Percentiles rank a stretch among this genome's conserved stretches.
phyloP scores from a whole-genome alignment of 1,140 invertebrate genomes.

The Cotesia vestalis region DNA sequence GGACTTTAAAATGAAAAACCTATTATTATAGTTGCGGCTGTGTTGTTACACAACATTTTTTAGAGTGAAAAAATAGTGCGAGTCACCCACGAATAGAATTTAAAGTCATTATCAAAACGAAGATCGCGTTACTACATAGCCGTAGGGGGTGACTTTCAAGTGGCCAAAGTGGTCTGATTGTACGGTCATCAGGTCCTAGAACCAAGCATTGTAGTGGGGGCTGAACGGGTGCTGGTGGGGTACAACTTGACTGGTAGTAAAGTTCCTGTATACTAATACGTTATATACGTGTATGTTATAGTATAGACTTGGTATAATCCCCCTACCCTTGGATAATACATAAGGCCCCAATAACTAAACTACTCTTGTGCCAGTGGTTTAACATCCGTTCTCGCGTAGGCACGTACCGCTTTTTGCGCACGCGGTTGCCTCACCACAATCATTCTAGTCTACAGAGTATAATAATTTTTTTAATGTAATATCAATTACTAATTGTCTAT shows the following conservation, averaged over 20 bases:
- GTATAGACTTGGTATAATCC: background rate
- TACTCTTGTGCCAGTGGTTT: constrained; percentile 56
- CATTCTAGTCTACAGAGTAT: constrained; percentile 36
- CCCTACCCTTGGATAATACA: constrained; percentile 49
- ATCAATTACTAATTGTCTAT: background rate
- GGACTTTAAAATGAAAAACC: too few species aligned
- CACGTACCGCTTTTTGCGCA: constrained; percentile 35
- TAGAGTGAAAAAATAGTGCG: background rate
- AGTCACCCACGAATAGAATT: background rate
- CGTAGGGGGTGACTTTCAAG: constrained; percentile 49
- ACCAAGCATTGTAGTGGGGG: background rate
- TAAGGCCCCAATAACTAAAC: constrained; percentile 55
- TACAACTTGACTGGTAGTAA: constrained; percentile 1
- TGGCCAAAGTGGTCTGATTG: constrained; percentile 42
- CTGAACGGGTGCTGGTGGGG: background rate
- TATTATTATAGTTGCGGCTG: too few species aligned
- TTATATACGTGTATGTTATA: background rate
- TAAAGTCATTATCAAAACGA: too few species aligned
- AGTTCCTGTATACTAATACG: background rate
- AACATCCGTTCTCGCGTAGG: constrained; percentile 46
- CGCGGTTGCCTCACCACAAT: constrained; percentile 37
- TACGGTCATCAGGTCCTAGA: constrained; percentile 36
- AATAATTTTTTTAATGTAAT: background rate
- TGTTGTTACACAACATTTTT: background rate
- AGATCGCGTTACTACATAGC: constrained; percentile 37